Percentiles rank a stretch among this genome's conserved stretches.
These are phyloP conservation scores for Casuarius casuarius DNA, from an alignment of 2,113 vertebrate species.

Conservation along the genomic window DNA sequence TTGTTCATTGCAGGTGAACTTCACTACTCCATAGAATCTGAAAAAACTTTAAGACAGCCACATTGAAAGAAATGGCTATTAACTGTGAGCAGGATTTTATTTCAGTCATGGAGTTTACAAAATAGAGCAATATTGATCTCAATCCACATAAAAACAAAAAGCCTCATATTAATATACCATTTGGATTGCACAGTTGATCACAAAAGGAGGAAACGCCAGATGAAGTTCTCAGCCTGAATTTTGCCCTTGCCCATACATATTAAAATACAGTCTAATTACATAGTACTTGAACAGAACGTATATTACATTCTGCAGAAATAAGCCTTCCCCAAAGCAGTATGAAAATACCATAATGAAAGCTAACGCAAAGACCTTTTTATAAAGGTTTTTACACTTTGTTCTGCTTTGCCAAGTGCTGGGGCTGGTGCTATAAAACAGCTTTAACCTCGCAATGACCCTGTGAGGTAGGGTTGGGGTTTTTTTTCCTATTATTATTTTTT, in stretches of 20 bases:
- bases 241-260: background rate
- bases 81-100: constrained; percentile 32
- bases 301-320: constrained; percentile 5
- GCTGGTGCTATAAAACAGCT: background rate
- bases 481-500: background rate
- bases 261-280: background rate
- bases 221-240: constrained; percentile 3
- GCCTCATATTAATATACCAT: background rate
- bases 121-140: background rate
- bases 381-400: background rate
- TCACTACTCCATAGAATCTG: background rate
- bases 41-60: background rate
- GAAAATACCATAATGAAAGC: constrained; percentile 35
- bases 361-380: background rate
- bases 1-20: background rate
- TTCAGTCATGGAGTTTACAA: constrained; percentile 39
- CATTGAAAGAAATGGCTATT: background rate
- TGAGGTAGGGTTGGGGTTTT: constrained; percentile 31
- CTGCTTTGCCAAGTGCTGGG: too few relatives aligned
- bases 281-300: background rate
- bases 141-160: constrained; percentile 11
- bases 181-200: constrained; percentile 29
- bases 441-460: constrained; percentile 51
- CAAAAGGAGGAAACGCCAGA: constrained; percentile 2
- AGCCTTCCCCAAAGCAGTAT: constrained; percentile 6